Conservation (phyloP, 2,888 invertebrate genomes). For the Tigriopus californicus region DNA sequence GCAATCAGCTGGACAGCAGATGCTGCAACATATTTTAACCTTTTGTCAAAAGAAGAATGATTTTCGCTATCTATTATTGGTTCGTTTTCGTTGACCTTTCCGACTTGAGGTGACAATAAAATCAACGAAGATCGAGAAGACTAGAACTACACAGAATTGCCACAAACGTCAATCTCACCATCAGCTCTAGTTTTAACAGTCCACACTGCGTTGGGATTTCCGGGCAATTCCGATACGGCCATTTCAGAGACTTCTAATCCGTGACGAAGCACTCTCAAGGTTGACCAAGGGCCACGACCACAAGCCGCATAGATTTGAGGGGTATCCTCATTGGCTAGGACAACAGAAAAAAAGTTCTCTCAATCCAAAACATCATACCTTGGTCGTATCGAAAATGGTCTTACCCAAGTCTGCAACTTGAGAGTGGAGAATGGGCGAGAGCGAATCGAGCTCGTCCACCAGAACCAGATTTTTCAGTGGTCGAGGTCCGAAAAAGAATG, state of each 20-base stretch:
- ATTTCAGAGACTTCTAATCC: constrained; percentile 97
- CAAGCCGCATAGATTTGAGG: constrained; percentile 93
- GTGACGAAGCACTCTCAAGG: constrained; percentile 77
- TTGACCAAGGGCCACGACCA: constrained; percentile 84
- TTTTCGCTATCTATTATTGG: too few relatives aligned
- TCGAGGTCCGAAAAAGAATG: constrained; percentile 93
- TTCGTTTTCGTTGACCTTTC: too few relatives aligned
- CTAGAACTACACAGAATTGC: too few relatives aligned
- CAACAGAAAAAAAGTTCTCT: constrained; percentile 34
- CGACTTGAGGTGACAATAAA: too few relatives aligned
- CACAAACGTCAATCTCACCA: too few relatives aligned
- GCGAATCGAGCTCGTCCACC: constrained; percentile 89
- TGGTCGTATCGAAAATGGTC: too few relatives aligned
- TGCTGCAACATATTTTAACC: too few relatives aligned
- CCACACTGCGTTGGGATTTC: constrained; percentile 99
- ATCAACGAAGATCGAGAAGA: too few relatives aligned
- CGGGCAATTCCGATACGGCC: constrained; percentile 98
- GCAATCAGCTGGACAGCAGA: too few relatives aligned
- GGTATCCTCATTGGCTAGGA: constrained; percentile 80
- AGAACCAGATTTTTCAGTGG: constrained; percentile 78
- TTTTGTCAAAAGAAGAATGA: too few relatives aligned
- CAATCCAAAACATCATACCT: too few relatives aligned
- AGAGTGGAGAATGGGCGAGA: constrained; percentile 68
- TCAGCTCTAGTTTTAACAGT: constrained; percentile 89
- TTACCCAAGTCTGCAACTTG: constrained; percentile 58